Conservation (phyloP, 2,797 vertebrate genomes). For the Coendou prehensilis region DNA sequence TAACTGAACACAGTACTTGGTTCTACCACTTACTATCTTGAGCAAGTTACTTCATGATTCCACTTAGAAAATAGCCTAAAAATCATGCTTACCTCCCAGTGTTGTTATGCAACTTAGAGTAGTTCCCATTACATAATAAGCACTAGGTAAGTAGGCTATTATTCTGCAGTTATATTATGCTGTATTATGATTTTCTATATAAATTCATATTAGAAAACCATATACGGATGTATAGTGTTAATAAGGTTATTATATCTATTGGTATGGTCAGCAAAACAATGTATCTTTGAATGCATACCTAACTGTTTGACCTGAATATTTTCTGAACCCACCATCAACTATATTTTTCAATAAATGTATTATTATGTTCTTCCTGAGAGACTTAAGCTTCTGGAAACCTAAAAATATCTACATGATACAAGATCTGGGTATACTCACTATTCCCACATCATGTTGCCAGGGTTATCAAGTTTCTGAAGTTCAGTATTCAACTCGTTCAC, state of each 20-base stretch:
- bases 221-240: neutral
- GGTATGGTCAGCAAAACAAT: neutral
- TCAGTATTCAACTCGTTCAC: conserved; percentile 57
- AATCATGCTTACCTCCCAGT: neutral
- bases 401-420: neutral
- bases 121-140: neutral
- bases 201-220: neutral
- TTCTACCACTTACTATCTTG: neutral
- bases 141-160: neutral
- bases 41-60: neutral
- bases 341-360: neutral
- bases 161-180: neutral
- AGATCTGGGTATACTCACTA: neutral
- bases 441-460: neutral
- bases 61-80: neutral
- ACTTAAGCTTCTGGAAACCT: neutral
- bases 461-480: conserved; percentile 63
- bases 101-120: neutral
- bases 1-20: neutral
- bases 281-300: neutral
- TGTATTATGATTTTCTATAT: neutral
- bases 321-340: neutral
- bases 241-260: neutral
- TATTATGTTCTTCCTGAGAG: neutral
- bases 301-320: neutral